Conservation (phyloP, 2,113 vertebrate genomes). For the Tiliqua scincoides region DNA sequence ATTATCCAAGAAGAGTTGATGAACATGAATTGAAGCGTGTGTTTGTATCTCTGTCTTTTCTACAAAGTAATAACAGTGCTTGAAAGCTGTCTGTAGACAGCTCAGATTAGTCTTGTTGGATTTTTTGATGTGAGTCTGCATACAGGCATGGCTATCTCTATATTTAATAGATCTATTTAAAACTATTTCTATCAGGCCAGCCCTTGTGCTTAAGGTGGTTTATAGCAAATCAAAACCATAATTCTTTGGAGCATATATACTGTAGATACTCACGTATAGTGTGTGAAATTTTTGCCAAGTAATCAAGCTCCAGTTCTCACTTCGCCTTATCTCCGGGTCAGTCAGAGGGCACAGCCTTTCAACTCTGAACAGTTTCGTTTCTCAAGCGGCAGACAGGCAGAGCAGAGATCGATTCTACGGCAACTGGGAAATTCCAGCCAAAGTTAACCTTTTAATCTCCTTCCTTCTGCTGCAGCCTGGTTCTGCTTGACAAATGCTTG, state of each 20-base stretch:
- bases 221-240: background rate
- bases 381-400: too few relatives aligned
- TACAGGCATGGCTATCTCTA: background rate
- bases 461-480: too few relatives aligned
- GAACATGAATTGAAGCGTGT: background rate
- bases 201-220: background rate
- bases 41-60: background rate
- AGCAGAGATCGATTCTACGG: too few relatives aligned
- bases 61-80: background rate
- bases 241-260: background rate
- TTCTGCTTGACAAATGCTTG: too few relatives aligned
- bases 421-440: too few relatives aligned
- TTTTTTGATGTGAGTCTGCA: background rate
- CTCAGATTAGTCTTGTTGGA: background rate
- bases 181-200: background rate
- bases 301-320: too few relatives aligned
- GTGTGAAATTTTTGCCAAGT: too few relatives aligned
- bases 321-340: too few relatives aligned
- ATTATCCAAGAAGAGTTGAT: conserved; percentile 24
- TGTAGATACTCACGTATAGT: too few relatives aligned
- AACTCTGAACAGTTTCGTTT: too few relatives aligned
- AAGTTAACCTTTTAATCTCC: too few relatives aligned
- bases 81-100: background rate
- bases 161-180: background rate
- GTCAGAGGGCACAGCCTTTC: too few relatives aligned